Evolutionary conservation across 2,888 invertebrate species (phyloP), one percentile per base, ranked within the genome.

Genomic region (Tridacna crocea): DNA sequence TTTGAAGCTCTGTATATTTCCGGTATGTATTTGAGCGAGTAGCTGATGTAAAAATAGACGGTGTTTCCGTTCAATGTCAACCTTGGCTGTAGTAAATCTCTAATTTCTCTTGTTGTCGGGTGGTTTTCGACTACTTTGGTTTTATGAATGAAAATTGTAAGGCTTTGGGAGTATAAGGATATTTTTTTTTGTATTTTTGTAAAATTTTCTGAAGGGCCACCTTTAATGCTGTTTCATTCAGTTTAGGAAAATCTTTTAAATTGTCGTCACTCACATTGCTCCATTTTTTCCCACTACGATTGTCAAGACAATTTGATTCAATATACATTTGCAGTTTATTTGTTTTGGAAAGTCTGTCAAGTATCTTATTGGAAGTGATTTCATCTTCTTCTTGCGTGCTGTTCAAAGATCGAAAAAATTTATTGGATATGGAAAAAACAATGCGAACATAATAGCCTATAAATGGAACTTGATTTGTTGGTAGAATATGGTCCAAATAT

Each of bases 401-500:
- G 22, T 27, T 46, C 13, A 74, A n/a, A n/a, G 74, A n/a, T 19
- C 68, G 75, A 8, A 72, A 60, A 51, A 46, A 82, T 48, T 66
- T 82, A 65, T 82, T 79, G 46, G 82, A 79, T 0, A 81, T 19
- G 10, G 82, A 78, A 73, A 84, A 87, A 13, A 84, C 80, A 22
- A 82, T 86, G 15, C 79, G 55, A 0, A 87, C 75, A 75, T 76
- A 79, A 48, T 84, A 82, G 8, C 84, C 87, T 19, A 84, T 84
- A 47, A 51, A 79, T 46, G 79, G 82, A 17, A 87, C 65, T 58
- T 87, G 84, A 61, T 63, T 84, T 10, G 78, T 81, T 66, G 79
- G 77, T 27, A 83, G 68, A 11, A 75, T 60, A 24, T 72, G 36
- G 76, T 77, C 79, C 8, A 85, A 36, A 55, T 80, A 79, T 60